These are phyloP conservation scores for Anoura caudifer DNA, from an alignment of 2,113 vertebrate genomes.

Conservation along the genomic window DNA sequence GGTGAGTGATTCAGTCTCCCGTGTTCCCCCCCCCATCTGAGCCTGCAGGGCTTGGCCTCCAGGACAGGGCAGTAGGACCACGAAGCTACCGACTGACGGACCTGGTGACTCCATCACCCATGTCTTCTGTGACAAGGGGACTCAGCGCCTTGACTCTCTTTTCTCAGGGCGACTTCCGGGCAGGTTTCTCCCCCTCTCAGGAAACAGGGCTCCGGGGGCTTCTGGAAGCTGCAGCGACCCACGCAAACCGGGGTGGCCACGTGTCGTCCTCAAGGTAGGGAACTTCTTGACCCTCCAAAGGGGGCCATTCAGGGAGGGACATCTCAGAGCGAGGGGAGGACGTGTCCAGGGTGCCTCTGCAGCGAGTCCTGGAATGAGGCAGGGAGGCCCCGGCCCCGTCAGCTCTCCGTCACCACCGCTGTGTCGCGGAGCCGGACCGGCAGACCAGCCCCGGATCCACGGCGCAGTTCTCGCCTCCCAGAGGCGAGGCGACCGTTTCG, in stretches of 20 bases:
- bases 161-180: background rate
- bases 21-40: accelerated
- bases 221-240: background rate
- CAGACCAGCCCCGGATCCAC: too few relatives aligned
- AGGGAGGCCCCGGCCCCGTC: accelerated
- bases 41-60: background rate
- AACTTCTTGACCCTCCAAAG: background rate
- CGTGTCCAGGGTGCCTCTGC: background rate
- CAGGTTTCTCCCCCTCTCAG: background rate
- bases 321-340: background rate
- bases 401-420: accelerated
- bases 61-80: background rate
- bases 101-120: accelerated
- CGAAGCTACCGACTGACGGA: background rate
- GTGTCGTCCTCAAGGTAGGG: background rate
- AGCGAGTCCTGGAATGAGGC: accelerated
- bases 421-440: accelerated
- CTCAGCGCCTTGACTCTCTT: background rate
- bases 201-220: background rate
- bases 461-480: background rate
- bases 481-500: background rate
- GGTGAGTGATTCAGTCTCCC: background rate
- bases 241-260: background rate
- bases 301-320: background rate
- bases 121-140: background rate